These are phyloP conservation scores for Rambutsinella grinnellia DNA, from an alignment of 2,888 invertebrate genomes.

Conservation along the genomic window DNA sequence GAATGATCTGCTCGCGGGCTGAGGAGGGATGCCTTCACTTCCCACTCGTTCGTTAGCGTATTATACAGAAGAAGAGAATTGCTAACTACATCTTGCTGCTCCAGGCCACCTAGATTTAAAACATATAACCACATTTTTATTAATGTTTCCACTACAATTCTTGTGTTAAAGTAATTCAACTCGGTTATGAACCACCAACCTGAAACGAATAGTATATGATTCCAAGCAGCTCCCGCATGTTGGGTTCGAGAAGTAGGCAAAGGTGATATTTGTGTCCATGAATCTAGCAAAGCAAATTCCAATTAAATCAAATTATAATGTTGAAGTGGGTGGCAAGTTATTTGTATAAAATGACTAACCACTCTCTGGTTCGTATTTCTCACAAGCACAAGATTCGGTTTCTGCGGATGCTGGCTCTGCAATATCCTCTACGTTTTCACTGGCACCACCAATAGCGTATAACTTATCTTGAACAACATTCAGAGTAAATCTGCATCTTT, in stretches of 20 bases:
- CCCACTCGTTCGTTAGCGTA: constrained; percentile 73
- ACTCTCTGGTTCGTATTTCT: constrained; percentile 74
- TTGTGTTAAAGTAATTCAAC: too few relatives aligned
- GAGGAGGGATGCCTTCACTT: constrained; percentile 72
- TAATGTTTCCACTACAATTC: constrained; percentile 6
- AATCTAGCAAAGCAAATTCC: constrained; percentile 68
- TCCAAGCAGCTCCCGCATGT: constrained; percentile 73
- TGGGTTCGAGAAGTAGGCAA: constrained; percentile 75
- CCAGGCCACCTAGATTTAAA: constrained; percentile 72
- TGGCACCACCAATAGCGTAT: constrained; percentile 77
- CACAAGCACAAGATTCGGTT: constrained; percentile 71
- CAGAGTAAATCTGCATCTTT: constrained; percentile 77
- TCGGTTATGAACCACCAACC: constrained; percentile 60
- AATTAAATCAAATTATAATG: background rate
- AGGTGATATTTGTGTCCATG: constrained; percentile 74
- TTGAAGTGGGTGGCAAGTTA: background rate
- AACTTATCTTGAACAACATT: constrained; percentile 72
- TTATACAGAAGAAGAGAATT: constrained; percentile 73
- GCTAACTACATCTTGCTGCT: constrained; percentile 73
- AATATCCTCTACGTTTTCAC: constrained; percentile 72
- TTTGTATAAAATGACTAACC: constrained; percentile 26
- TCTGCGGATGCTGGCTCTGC: constrained; percentile 69
- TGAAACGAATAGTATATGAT: constrained; percentile 68
- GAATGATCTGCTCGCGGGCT: constrained; percentile 78
- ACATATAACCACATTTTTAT: background rate